Conservation (phyloP, 1,140 invertebrate species). For the Galleria mellonella region DNA sequence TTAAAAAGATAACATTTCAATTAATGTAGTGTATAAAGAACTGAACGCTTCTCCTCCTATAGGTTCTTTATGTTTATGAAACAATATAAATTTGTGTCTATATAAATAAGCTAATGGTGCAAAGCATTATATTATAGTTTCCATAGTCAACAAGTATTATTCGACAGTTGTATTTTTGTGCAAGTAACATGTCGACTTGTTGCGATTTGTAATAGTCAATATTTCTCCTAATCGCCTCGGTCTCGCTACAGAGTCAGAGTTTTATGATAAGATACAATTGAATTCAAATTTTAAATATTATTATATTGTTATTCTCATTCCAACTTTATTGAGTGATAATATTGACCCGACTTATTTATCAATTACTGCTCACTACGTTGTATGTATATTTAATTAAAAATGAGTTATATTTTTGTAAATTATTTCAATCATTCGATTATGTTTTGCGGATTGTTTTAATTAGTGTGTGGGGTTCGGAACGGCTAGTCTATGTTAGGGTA, state of each 20-base stretch:
- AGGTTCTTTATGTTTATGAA: slow-evolving; percentile 21
- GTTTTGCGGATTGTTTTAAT: slow-evolving; percentile 26
- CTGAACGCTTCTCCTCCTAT: slow-evolving; percentile 3
- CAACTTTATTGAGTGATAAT: slow-evolving; percentile 45
- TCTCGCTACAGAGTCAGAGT: neutral
- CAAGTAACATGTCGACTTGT: neutral
- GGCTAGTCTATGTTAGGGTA: slow-evolving; percentile 30
- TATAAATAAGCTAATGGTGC: slow-evolving; percentile 44
- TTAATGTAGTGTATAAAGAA: slow-evolving; percentile 16
- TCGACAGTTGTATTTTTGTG: neutral
- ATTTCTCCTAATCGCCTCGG: neutral
- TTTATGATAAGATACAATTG: slow-evolving; percentile 4
- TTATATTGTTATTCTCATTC: slow-evolving; percentile 57
- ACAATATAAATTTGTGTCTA: slow-evolving; percentile 27
- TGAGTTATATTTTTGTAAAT: slow-evolving; percentile 62
- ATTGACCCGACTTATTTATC: slow-evolving; percentile 26
- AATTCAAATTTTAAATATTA: slow-evolving; percentile 16
- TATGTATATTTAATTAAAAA: slow-evolving; percentile 28
- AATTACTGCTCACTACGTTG: slow-evolving; percentile 49
- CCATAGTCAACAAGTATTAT: neutral
- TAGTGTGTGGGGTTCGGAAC: slow-evolving; percentile 25
- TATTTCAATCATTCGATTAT: slow-evolving; percentile 36
- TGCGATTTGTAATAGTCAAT: too few species aligned
- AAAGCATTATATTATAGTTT: slow-evolving; percentile 21
- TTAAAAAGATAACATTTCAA: slow-evolving; percentile 12